Base-by-base conservation (phyloP, 2,797 vertebrate genomes). In the Varecia variegata region DNA sequence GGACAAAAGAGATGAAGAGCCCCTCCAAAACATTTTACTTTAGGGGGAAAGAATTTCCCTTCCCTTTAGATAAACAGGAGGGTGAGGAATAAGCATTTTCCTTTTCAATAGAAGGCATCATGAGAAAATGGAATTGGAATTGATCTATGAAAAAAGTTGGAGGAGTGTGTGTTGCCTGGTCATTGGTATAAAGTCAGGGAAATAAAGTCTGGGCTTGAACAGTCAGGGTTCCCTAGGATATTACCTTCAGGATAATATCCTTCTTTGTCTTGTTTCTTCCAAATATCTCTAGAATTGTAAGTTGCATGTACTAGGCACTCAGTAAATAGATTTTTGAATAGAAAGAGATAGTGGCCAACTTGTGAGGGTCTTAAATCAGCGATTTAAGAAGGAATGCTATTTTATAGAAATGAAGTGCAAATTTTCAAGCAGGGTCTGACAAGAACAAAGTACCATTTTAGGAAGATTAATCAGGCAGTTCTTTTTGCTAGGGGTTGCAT, bases 391-490 rank as follows among this genome's bases (percentile, higher is more conserved):
- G 80, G 4, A 90, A 47, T 80, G 80, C 21, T 93, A 40, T 50
- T 91, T 88, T 68, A 14, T 38, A 35, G 25, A 85, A 11, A 47
- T 76, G 23, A 15, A 35, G 20, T 92, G 23, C n/a, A 67, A 27
- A 70, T 76, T 91, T 97, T 94, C 60, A 94, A 82, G 45, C n/a
- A 88, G 32, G 70, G 20, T 56, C 30, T 50, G 27, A 93, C n/a
- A 76, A 86, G 56, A 90, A 91, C 15, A 91, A 93, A 93, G 86
- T 95, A 71, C 18, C 79, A 70, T 87, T 94, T 80, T 50, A 76
- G 50, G 50, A 86, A 91, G 86, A 94, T 94, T 96, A 95, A 96
- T 95, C 74, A 96, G 56, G 47, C 43, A 94, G 47, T 84, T 65
- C 25, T 93, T 93, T 95, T 77, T 95, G 50, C 76, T 93, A 38